Conservation (phyloP, 2,888 invertebrate genomes). For the Drosophila bunnanda region DNA sequence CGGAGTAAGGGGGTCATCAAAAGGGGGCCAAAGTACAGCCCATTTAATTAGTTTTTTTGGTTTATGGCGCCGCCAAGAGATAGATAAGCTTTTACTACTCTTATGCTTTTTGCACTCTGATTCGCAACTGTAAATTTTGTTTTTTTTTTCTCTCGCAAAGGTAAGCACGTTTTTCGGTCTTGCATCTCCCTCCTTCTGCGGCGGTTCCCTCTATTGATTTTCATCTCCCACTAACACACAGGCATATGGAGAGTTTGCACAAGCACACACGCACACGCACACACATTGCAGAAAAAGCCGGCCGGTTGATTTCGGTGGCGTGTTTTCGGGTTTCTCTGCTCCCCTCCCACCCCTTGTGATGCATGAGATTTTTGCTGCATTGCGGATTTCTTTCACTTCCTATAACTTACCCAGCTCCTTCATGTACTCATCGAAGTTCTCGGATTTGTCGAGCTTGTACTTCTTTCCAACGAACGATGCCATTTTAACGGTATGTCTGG, state of each 20-base stretch:
- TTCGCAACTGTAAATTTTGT: conserved; percentile 4
- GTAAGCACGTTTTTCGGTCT: conserved; percentile 54
- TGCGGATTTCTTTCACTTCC: conserved; percentile 1
- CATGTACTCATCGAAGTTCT: conserved; percentile 96
- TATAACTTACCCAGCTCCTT: conserved; percentile 91
- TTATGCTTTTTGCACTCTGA: conserved; percentile 38
- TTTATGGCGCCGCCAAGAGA: conserved; percentile 46
- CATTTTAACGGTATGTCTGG: conserved; percentile 68
- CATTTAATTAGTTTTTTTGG: conserved; percentile 54
- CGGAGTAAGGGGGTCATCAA: conserved; percentile 11
- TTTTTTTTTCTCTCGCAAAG: background rate
- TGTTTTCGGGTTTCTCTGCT: conserved; percentile 38
- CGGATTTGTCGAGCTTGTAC: conserved; percentile 91
- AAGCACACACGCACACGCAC: conserved; percentile 22
- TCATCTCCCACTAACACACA: conserved; percentile 23
- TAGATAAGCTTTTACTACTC: conserved; percentile 44
- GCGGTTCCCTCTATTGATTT: conserved; percentile 39
- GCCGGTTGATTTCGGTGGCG: conserved; percentile 62
- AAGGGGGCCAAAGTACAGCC: conserved; percentile 54
- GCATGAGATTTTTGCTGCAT: conserved; percentile 10
- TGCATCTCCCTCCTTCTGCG: conserved; percentile 11
- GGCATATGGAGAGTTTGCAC: conserved; percentile 28
- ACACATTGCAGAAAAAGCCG: conserved; percentile 55
- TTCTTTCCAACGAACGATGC: conserved; percentile 88
- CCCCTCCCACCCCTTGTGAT: background rate